phyloP scores from a whole-genome alignment of 2,797 vertebrate genomes.

The Poecile montanus region DNA sequence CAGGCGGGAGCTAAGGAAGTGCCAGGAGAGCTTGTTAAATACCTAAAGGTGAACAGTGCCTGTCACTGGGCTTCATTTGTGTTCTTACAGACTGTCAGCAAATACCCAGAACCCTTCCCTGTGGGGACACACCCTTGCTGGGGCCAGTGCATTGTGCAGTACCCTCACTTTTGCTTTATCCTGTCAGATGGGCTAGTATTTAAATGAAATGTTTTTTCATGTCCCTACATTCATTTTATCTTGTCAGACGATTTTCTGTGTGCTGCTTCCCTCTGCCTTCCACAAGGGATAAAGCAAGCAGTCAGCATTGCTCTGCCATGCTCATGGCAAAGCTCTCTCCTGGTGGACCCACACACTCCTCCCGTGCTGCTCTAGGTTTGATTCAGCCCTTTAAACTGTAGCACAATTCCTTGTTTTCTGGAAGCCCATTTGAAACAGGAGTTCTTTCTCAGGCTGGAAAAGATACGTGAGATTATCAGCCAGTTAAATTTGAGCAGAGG shows the following conservation, averaged over 20 bases:
- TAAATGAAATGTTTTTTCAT: not conserved
- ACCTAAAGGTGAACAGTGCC: slow-evolving; percentile 86
- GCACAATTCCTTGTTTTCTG: not conserved
- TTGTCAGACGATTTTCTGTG: not conserved
- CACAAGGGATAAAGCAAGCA: not conserved
- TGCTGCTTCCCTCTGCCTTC: not conserved
- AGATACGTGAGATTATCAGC: not conserved
- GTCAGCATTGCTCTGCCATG: not conserved
- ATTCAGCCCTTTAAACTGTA: not conserved
- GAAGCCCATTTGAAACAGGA: not conserved
- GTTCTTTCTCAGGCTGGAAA: not conserved
- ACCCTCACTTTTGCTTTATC: not conserved
- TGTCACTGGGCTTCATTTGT: not conserved
- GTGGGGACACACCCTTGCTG: not conserved
- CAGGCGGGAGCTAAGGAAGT: slow-evolving; percentile 84
- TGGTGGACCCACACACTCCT: not conserved
- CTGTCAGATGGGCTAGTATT: not conserved
- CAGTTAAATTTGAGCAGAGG: not conserved
- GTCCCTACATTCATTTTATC: not conserved
- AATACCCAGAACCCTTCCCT: not conserved
- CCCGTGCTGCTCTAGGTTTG: not conserved
- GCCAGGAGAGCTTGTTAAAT: slow-evolving; percentile 91
- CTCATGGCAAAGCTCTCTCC: not conserved
- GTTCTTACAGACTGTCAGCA: not conserved
- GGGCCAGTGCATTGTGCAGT: accelerated